These are phyloP conservation scores for Leucophenga montana DNA, from an alignment of 2,888 invertebrate genomes.

Conservation along the genomic window DNA sequence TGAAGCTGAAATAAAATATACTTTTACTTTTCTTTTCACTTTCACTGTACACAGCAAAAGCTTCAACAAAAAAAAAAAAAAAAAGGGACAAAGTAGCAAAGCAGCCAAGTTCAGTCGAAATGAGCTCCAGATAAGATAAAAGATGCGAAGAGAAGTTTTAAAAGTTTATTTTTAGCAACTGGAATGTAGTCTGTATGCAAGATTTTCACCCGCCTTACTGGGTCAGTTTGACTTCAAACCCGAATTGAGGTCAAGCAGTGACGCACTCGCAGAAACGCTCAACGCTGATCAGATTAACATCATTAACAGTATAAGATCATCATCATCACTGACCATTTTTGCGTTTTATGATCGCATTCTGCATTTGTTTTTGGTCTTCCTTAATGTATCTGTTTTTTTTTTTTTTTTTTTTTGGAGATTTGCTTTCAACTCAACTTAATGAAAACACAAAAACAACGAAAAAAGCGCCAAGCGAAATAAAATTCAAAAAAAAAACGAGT, in stretches of 20 bases:
- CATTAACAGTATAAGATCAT: background rate
- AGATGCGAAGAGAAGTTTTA: too few species aligned
- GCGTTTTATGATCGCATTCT: slow-evolving; percentile 56
- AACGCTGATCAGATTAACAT: background rate
- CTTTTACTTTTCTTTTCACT: slow-evolving; percentile 64
- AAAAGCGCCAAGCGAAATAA: slow-evolving; percentile 18
- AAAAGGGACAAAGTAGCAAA: background rate
- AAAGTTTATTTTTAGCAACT: slow-evolving; percentile 15
- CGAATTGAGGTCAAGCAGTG: slow-evolving; percentile 15
- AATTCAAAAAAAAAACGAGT: slow-evolving; percentile 36
- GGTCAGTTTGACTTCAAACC: background rate
- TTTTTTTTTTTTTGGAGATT: slow-evolving; percentile 24
- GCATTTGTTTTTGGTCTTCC: slow-evolving; percentile 33
- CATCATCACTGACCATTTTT: slow-evolving; percentile 36
- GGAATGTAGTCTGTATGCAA: background rate
- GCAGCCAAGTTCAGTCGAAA: background rate
- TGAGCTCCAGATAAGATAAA: too few species aligned
- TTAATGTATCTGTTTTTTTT: slow-evolving; percentile 32
- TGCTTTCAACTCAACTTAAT: slow-evolving; percentile 1
- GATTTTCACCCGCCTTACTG: background rate
- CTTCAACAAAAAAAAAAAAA: too few species aligned
- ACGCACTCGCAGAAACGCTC: background rate
- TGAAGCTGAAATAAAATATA: slow-evolving; percentile 38
- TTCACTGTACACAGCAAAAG: too few species aligned
- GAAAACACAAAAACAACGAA: background rate